Conservation (phyloP, 1,140 invertebrate species). For the Pentalonia nigronervosa region DNA sequence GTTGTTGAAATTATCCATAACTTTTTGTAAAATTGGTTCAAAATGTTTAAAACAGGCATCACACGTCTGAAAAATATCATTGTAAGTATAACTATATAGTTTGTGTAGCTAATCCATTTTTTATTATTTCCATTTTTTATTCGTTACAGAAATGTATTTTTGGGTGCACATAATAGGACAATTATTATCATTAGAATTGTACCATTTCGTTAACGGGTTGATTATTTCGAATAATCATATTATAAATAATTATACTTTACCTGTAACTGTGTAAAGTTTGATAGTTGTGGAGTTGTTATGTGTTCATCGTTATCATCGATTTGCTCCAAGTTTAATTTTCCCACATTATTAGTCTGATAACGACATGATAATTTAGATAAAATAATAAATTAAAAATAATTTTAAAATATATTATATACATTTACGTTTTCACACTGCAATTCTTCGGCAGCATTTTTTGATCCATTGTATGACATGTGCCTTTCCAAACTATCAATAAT, state of each 20-base stretch:
- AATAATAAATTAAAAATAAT: neutral
- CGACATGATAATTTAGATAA: neutral
- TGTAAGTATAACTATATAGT: neutral
- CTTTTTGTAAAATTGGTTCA: constrained; percentile 38
- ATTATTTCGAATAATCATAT: neutral
- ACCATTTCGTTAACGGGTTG: neutral
- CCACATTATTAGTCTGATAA: constrained; percentile 29
- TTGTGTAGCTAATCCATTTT: neutral
- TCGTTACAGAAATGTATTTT: neutral
- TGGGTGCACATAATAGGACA: neutral
- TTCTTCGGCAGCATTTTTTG: constrained; percentile 57
- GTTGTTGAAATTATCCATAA: neutral
- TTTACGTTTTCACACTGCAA: constrained; percentile 30
- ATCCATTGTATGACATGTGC: constrained; percentile 44
- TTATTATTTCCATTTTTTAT: neutral
- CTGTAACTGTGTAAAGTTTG: neutral
- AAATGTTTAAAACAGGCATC: constrained; percentile 46
- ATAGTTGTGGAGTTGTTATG: neutral
- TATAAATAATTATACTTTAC: neutral
- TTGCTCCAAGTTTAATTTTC: constrained; percentile 37
- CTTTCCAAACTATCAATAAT: constrained; percentile 55
- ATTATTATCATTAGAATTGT: neutral
- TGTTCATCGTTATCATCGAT: neutral
- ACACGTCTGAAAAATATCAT: constrained; percentile 30
- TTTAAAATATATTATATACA: neutral